A percentile compares a stretch with the other conserved stretches of the same genome.
phyloP scores from a whole-genome alignment of 2,888 invertebrate genomes.

The Philopedon plagiatum region DNA sequence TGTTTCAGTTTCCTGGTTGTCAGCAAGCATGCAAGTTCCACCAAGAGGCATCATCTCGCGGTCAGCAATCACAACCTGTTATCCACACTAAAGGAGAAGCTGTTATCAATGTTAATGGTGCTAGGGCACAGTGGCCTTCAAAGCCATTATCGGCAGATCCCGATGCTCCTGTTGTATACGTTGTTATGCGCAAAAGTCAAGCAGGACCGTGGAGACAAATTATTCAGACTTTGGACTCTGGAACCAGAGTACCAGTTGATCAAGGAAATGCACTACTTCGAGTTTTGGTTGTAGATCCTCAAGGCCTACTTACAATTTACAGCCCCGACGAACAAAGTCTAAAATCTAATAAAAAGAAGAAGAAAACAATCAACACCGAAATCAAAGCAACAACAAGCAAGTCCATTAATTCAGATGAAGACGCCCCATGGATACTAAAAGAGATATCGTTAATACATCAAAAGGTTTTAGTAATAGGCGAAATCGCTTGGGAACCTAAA shows the following conservation, averaged over 20 bases:
- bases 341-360: conserved; percentile 65
- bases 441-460: conserved; percentile 82
- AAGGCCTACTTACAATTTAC: conserved; percentile 80
- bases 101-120: conserved; percentile 76
- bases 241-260: conserved; percentile 77
- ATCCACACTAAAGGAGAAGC: conserved; percentile 81
- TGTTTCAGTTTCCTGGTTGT: conserved; percentile 79
- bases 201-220: conserved; percentile 78
- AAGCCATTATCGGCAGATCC: conserved; percentile 73
- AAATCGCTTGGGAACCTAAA: conserved; percentile 82
- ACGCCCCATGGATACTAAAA: conserved; percentile 75
- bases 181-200: conserved; percentile 78
- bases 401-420: conserved; percentile 69
- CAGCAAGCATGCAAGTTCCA: conserved; percentile 81
- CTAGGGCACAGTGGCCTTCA: conserved; percentile 78
- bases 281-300: conserved; percentile 79
- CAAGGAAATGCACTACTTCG: conserved; percentile 74
- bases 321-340: conserved; percentile 77
- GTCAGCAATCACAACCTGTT: conserved; percentile 78
- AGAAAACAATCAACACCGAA: conserved; percentile 70
- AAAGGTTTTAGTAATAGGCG: conserved; percentile 79
- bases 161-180: conserved; percentile 77
- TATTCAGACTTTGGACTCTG: conserved; percentile 77
- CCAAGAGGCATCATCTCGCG: conserved; percentile 73
- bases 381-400: conserved; percentile 71